A percentile compares a stretch with the other conserved stretches of the same genome.
phyloP scores from a whole-genome alignment of 2,797 vertebrate species.

The Helicolenus hilgendorfi region DNA sequence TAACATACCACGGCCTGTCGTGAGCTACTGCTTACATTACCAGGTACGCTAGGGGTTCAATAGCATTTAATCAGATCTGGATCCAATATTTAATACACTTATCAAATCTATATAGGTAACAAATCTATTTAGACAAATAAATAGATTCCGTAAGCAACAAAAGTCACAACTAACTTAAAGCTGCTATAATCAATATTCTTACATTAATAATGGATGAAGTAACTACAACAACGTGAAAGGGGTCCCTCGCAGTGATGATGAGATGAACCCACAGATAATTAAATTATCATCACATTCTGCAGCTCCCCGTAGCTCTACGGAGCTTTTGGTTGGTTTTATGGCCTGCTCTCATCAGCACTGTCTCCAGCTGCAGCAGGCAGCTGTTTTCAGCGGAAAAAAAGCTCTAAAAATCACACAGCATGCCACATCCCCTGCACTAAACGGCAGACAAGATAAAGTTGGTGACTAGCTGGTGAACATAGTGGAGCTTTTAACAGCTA shows the following conservation, averaged over 20 bases:
- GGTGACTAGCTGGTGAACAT: background rate
- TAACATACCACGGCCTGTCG: too few relatives aligned
- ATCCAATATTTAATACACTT: background rate
- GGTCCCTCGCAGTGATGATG: accelerated
- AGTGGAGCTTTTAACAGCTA: background rate
- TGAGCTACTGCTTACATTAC: too few relatives aligned
- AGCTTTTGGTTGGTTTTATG: background rate
- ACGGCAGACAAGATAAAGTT: background rate
- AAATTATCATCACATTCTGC: background rate
- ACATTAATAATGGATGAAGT: background rate
- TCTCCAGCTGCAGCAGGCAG: background rate
- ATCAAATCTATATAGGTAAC: background rate
- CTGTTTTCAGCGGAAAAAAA: background rate
- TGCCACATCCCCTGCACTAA: background rate
- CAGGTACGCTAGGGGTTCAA: too few relatives aligned
- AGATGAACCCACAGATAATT: background rate
- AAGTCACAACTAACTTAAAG: background rate
- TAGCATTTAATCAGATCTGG: background rate
- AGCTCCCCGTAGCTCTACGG: background rate
- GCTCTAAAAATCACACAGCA: background rate
- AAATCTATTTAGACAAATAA: background rate
- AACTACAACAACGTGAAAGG: background rate
- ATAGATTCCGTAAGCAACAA: background rate
- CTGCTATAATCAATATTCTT: background rate
- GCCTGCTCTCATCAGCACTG: background rate